Base-by-base conservation (phyloP, 2,888 invertebrate species). In the Clistopyga incitator region DNA sequence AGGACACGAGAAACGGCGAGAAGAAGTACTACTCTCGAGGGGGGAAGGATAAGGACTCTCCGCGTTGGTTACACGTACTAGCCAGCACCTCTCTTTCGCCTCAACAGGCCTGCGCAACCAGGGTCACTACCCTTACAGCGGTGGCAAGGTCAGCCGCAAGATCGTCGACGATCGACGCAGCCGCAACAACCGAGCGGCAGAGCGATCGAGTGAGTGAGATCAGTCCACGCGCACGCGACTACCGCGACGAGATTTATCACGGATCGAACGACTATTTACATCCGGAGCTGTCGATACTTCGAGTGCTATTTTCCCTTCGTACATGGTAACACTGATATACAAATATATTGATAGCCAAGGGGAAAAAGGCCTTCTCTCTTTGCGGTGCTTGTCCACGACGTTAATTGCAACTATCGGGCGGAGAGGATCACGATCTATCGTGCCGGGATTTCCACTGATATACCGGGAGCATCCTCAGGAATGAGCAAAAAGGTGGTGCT, bases 71-170 rank as follows among this genome's bases (percentile, higher is more conserved):
- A 71, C 47, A 47, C 59, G 59, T 61, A 34, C 29, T 38, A 8
- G 38, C 2, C 34, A 18, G 2, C 29, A 29, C 29, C 29, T 6
- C 59, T 25, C 59, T 29, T 18, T 71, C 75, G 11, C 47, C n/a
- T n/a, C 15, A 78, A 75, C 81, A 67, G 76, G 78, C 78, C 85
- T 82, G 50, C 70, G 84, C 85, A 82, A 86, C 83, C 84, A 85
- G 87, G 90, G 89, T 90, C 90, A 89, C 90, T 90, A 90, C 90
- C 90, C 90, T 90, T 89, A 87, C 87, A 87, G 88, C 87, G 86
- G 90, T 90, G 88, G 90, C 90, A 89, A 90, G 90, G 90, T 89
- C 89, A 89, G 88, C 90, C 87, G 87, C 89, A 89, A 90, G 88
- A 89, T 89, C 87, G 88, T 87, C 86, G 85, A 20, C 81, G 80